A percentile compares a stretch with the other conserved stretches of the same genome.
Conservation (phyloP, 2,797 vertebrate species). For the Aldrovandia affinis region DNA sequence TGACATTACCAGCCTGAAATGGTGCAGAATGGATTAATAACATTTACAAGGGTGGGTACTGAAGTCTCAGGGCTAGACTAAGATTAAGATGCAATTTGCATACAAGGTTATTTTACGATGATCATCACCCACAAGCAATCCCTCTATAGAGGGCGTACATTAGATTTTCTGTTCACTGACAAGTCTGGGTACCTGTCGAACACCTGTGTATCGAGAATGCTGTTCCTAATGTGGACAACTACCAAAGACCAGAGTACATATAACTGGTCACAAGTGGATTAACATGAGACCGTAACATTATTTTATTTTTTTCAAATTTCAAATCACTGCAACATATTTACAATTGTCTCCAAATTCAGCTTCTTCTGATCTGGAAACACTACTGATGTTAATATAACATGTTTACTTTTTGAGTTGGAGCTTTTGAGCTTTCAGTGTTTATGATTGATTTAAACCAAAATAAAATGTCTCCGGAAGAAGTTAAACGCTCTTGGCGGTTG, state of each 20-base stretch:
- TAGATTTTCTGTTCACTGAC: too few species aligned
- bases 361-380: too few species aligned
- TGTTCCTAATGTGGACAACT: too few species aligned
- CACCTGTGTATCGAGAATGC: too few species aligned
- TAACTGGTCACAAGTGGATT: too few species aligned
- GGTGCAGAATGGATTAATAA: background rate
- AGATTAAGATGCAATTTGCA: background rate
- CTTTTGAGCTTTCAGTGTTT: background rate
- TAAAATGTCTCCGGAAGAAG: background rate
- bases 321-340: constrained; percentile 24
- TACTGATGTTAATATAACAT: too few species aligned
- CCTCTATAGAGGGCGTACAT: too few species aligned
- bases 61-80: background rate
- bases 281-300: too few species aligned
- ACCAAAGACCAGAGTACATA: too few species aligned
- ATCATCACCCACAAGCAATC: too few species aligned
- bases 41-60: background rate
- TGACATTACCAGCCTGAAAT: background rate
- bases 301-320: constrained; percentile 11
- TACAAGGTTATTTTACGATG: background rate
- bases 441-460: background rate
- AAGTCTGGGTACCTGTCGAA: too few species aligned
- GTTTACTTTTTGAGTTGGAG: background rate
- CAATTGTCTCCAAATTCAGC: background rate
- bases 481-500: background rate